These are phyloP conservation scores for Spodoptera littoralis DNA, from an alignment of 2,888 invertebrate species.

Conservation along the genomic window DNA sequence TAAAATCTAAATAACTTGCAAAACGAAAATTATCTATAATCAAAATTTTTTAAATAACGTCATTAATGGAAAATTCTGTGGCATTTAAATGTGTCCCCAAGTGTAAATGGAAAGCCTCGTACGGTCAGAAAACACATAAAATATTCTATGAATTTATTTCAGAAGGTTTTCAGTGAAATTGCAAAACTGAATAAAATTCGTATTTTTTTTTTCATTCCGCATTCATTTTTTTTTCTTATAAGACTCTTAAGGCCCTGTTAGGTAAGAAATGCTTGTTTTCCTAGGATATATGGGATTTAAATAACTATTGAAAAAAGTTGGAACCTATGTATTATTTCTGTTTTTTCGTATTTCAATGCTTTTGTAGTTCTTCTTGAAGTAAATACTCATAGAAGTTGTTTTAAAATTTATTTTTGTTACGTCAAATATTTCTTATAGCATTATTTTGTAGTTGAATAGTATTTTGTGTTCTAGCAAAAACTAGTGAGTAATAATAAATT, in stretches of 20 bases:
- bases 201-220: constrained; percentile 58
- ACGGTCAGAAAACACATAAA: constrained; percentile 88
- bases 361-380: too few species aligned
- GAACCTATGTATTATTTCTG: too few species aligned
- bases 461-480: too few species aligned
- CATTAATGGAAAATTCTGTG: constrained; percentile 3
- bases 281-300: too few species aligned
- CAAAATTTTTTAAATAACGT: background rate
- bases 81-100: constrained; percentile 62
- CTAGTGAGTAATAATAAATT: too few species aligned
- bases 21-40: background rate
- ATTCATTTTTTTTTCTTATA: constrained; percentile 51
- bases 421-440: too few species aligned
- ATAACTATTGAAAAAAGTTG: too few species aligned
- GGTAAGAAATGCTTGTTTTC: constrained; percentile 24
- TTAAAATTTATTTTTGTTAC: too few species aligned
- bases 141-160: constrained; percentile 88
- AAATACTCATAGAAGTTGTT: too few species aligned
- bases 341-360: too few species aligned
- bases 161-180: constrained; percentile 79
- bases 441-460: too few species aligned
- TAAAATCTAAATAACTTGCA: too few species aligned
- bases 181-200: constrained; percentile 68
- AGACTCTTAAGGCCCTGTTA: constrained; percentile 29
- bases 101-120: constrained; percentile 79